Base-by-base conservation (phyloP, 2,797 vertebrate species). In the Salarias fasciatus region DNA sequence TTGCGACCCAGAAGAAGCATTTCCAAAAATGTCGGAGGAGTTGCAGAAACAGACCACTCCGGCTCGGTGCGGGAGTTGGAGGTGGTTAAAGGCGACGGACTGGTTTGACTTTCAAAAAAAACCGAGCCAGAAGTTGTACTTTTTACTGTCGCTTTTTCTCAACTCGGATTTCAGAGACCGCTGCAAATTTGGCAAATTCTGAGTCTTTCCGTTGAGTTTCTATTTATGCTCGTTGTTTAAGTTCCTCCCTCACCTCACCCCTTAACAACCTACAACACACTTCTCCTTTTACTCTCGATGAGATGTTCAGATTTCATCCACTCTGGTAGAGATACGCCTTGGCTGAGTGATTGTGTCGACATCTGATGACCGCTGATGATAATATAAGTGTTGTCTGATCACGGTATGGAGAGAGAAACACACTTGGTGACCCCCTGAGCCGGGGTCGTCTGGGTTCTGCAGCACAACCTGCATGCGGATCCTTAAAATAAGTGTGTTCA, bases 371-470 rank as follows among this genome's bases (percentile, higher is more conserved):
- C 40, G 24, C 53, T 69, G 65, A 83, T 79, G 72, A 79, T 42
- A 74, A 63, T 77, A 79, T 82, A 67, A 82, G 81, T 81, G 68
- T 29, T 24, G 45, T 62, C 29, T 73, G 53, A 80, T 83, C 83
- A 54, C 46, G 30, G 71, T 51, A 53, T 12, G 0, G 6, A 15
- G 42, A 53, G 3, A 50, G 15, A n/a, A 13, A 49, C 38, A 67
- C 33, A 66, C 11, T 24, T 30, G 13, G 44, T 59, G 18, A 24
- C 68, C 56, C 59, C 15, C 15, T 42, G 43, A 49, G 69, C 37
- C 35, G 30, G 51, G 53, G 65, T 82, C 58, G 47, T 69, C 60
- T 66, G 72, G 63, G 18, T 24, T 24, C 55, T 63, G 38, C 15
- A 38, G 42, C 41, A 18, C 5, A 28, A 48, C 46, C 14, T 63